Evolutionary conservation across 2,113 vertebrate species (phyloP).

Genomic region (Origma solitaria): DNA sequence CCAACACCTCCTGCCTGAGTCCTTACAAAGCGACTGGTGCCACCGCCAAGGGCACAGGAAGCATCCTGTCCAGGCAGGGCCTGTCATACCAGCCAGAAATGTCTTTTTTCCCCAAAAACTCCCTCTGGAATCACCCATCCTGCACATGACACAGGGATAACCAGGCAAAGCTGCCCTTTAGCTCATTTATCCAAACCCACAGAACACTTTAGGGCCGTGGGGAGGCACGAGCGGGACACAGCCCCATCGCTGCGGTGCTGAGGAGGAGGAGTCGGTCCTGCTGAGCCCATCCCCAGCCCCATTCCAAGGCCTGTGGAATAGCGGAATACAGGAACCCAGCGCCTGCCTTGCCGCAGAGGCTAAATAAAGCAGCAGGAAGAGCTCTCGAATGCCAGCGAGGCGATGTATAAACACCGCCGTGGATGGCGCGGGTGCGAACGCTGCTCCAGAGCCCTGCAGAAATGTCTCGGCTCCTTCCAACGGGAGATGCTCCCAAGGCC

Average conservation of each 20-base stretch:
- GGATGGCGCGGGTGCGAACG: not conserved
- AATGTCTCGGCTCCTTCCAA: fast-evolving
- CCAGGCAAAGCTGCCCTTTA: not conserved
- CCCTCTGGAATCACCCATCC: not conserved
- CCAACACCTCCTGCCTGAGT: not conserved
- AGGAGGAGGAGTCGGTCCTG: not conserved
- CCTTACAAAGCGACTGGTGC: fast-evolving
- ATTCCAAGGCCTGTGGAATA: fast-evolving
- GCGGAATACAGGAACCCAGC: not conserved
- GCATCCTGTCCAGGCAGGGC: not conserved
- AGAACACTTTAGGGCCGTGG: not conserved
- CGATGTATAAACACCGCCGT: not conserved
- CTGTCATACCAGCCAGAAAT: not conserved
- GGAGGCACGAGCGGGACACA: fast-evolving
- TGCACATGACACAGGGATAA: fast-evolving
- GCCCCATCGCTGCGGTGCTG: fast-evolving
- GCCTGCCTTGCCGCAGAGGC: constrained; percentile 40
- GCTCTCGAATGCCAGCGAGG: not conserved
- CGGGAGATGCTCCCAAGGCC: fast-evolving
- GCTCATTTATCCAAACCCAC: not conserved
- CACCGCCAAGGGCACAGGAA: fast-evolving
- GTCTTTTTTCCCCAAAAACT: fast-evolving
- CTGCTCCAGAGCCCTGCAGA: not conserved
- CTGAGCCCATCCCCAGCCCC: not conserved
- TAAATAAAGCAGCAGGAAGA: constrained; percentile 61